These are phyloP conservation scores for Parotocinclus haroldoi DNA, from an alignment of 2,797 vertebrate genomes.

Conservation along the genomic window DNA sequence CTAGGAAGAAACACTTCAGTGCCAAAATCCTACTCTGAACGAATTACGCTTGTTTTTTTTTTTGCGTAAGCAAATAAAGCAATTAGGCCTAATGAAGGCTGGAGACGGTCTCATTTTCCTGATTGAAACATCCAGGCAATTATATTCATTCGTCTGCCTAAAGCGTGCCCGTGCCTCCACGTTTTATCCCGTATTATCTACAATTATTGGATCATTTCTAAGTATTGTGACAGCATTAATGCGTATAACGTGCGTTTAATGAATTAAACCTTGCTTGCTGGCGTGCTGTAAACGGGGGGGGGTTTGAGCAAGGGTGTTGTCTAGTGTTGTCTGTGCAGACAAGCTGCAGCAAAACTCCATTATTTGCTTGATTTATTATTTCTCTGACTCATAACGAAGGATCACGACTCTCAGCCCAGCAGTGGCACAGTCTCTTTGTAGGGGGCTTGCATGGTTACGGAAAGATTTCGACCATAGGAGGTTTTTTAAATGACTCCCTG, in stretches of 20 bases:
- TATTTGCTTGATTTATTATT: neutral
- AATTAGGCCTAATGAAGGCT: conserved; percentile 12
- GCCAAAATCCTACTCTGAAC: neutral
- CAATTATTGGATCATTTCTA: neutral
- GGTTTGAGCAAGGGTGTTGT: neutral
- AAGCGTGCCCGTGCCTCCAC: neutral
- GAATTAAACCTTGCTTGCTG: neutral
- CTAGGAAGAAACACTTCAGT: conserved; percentile 3
- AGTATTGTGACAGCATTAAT: neutral
- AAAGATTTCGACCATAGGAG: conserved; percentile 18
- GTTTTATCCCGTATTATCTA: conserved; percentile 5
- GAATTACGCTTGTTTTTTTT: conserved; percentile 8
- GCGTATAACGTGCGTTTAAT: conserved; percentile 9
- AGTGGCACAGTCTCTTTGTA: conserved; percentile 37
- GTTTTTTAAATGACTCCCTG: conserved; percentile 31
- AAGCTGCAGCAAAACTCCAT: neutral
- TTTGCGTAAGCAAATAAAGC: neutral
- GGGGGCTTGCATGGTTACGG: conserved; percentile 14
- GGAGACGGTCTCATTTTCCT: conserved; percentile 4
- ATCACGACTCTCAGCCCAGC: conserved; percentile 13
- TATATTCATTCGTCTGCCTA: conserved; percentile 3
- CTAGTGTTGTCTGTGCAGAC: neutral
- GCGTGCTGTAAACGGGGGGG: neutral
- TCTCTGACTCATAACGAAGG: conserved; percentile 26
- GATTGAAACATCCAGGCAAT: conserved; percentile 16